Evolutionary conservation across 2,797 vertebrate genomes (phyloP), one percentile per base, ranked within the genome.

Genomic region (Poliocrania exsul): DNA sequence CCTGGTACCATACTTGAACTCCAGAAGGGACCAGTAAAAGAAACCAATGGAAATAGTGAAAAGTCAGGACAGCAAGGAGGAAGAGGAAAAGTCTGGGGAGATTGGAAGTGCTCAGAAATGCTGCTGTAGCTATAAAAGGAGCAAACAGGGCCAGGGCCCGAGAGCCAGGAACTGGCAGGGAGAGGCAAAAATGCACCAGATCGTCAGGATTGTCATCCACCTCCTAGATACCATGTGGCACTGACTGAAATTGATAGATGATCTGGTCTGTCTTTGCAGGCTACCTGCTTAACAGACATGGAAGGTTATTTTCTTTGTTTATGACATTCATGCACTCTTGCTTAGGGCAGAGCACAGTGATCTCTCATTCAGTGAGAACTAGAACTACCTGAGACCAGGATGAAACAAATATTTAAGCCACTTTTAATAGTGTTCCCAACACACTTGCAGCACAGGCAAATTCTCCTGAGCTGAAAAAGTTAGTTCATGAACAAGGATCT

Each of bases 131-230:
- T 38, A 11, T 26, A 26, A 65, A 56, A 69, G 31, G 40, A 56
- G n/a, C 10, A 74, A 62, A 44, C 2, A 16, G 6, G 28, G n/a
- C n/a, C 33, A n/a, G 61, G 50, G 46, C 14, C 26, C 0, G 0
- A 53, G 53, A 73, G 44, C 16, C 47, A 78, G 86, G 29, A 89
- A 37, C 24, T 10, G 14, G 4, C 17, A 47, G 7, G 31, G 25
- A 42, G 73, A 69, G 31, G 35, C 81, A 50, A 84, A 88, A 7
- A 4, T n/a, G 4, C 29, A n/a, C 12, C 35, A 77, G 38, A 71
- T 23, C 11, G 35, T 18, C 42, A 73, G 21, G 11, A 53, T 66
- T 67, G 28, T 26, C 57, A 31, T 49, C 57, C 28, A 51, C 17
- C 28, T 80, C 44, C 56, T n/a, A 18, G 6, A 31, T 1, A 6